Evolutionary conservation across 2,888 invertebrate species (phyloP).

Genomic region (Sinohyriopsis cumingii): DNA sequence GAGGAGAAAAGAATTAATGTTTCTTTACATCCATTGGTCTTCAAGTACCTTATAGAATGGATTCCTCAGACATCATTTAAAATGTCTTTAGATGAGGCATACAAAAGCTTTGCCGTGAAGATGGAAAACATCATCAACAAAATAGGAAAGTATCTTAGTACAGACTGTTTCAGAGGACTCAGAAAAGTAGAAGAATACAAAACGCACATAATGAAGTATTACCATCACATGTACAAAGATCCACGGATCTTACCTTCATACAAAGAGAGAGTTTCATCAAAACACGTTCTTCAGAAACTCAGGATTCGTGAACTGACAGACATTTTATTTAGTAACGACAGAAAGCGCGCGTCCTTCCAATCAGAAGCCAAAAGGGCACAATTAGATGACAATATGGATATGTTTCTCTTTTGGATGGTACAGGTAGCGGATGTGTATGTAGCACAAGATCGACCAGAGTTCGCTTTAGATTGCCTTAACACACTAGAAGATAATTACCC

Average conservation of each 20-base stretch:
- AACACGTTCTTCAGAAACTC: conserved; percentile 21
- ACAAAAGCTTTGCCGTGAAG: conserved; percentile 20
- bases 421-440: too few species aligned
- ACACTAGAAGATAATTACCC: too few species aligned
- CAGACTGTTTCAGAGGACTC: conserved; percentile 22
- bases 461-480: too few species aligned
- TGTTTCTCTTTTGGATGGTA: too few species aligned
- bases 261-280: conserved; percentile 5
- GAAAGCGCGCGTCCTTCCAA: conserved; percentile 7
- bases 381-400: too few species aligned
- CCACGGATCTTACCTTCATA: conserved; percentile 11
- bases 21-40: conserved; percentile 31
- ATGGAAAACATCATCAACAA: conserved; percentile 18
- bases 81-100: conserved; percentile 6
- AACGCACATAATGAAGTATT: conserved; percentile 24
- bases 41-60: conserved; percentile 24
- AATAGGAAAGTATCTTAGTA: conserved; percentile 15
- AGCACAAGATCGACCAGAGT: too few species aligned
- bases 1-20: conserved; percentile 4
- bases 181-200: conserved; percentile 16
- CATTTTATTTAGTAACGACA: conserved; percentile 23
- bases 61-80: conserved; percentile 6
- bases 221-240: conserved; percentile 17
- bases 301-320: conserved; percentile 30
- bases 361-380: too few species aligned